Percentiles rank a stretch among this genome's conserved stretches.
phyloP scores from a whole-genome alignment of 2,113 vertebrate species.

The rabbit (Oryctolagus cuniculus) region DNA sequence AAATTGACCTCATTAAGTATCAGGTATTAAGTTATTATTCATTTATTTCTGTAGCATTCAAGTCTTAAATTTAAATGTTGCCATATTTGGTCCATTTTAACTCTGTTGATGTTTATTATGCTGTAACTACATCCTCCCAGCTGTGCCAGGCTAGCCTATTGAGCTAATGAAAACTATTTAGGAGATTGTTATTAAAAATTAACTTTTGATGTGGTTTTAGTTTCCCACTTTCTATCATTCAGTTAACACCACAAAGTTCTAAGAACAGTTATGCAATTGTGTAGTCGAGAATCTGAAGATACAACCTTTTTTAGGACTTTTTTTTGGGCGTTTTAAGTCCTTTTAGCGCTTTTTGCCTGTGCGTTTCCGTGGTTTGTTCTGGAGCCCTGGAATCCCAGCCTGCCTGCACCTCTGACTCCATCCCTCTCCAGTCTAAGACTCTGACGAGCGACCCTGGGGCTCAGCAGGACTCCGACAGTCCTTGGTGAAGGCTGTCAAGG shows the following conservation, averaged over 20 bases:
- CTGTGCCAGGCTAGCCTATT: not conserved
- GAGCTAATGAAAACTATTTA: slow-evolving; percentile 25
- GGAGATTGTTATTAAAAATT: slow-evolving; percentile 19
- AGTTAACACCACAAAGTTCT: not conserved
- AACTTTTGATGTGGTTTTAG: slow-evolving; percentile 25
- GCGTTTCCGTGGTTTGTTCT: not conserved
- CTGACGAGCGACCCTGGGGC: not conserved
- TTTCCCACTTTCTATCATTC: not conserved
- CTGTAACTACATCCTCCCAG: not conserved
- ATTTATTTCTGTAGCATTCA: not conserved
- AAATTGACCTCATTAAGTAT: not conserved
- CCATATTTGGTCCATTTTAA: slow-evolving; percentile 1
- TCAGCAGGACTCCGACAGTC: not conserved
- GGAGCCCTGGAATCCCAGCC: not conserved
- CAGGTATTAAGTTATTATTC: not conserved
- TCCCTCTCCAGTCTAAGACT: not conserved
- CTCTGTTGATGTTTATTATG: not conserved
- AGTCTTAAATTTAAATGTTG: not conserved
- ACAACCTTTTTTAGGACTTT: not conserved
- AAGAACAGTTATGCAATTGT: not conserved
- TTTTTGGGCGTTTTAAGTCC: not conserved
- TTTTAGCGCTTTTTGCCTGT: not conserved
- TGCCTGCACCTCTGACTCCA: not conserved
- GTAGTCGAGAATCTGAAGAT: not conserved
- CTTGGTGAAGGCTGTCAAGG: not conserved